Evolutionary conservation across 2,113 vertebrate genomes (phyloP).

Genomic region (Dasyornis broadbenti): DNA sequence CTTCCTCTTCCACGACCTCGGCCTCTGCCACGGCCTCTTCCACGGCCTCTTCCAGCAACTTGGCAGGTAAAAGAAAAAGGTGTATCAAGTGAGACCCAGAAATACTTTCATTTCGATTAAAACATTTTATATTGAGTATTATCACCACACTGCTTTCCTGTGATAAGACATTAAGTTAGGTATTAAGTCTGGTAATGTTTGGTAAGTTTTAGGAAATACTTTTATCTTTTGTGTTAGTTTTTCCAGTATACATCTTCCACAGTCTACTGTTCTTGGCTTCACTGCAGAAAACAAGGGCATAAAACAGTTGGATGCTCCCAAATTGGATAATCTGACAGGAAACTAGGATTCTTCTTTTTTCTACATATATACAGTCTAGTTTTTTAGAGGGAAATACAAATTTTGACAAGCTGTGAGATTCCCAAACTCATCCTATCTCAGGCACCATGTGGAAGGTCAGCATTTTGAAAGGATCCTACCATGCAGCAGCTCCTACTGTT

Average conservation of each 20-base stretch:
- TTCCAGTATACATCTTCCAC: neutral
- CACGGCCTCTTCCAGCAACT: slow-evolving; percentile 91
- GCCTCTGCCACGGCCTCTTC: slow-evolving; percentile 85
- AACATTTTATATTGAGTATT: neutral
- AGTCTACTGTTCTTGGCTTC: neutral
- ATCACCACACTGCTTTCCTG: neutral
- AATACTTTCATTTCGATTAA: neutral
- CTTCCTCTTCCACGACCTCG: slow-evolving; percentile 91
- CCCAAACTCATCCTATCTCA: neutral
- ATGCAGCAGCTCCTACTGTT: neutral
- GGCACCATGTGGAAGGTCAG: neutral
- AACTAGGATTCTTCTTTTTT: neutral
- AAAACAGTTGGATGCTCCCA: neutral
- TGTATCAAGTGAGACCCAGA: neutral
- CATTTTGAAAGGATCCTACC: neutral
- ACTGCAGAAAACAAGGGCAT: neutral
- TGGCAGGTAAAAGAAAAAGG: neutral
- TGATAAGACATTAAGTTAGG: neutral
- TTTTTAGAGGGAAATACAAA: neutral
- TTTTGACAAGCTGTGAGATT: neutral
- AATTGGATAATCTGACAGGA: neutral
- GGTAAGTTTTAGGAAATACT: neutral
- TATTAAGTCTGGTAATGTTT: neutral
- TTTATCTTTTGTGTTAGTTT: neutral
- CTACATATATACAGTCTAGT: neutral